Evolutionary conservation across 1,140 invertebrate genomes (phyloP).

Genomic region (Pseudomyrmex gracilis): DNA sequence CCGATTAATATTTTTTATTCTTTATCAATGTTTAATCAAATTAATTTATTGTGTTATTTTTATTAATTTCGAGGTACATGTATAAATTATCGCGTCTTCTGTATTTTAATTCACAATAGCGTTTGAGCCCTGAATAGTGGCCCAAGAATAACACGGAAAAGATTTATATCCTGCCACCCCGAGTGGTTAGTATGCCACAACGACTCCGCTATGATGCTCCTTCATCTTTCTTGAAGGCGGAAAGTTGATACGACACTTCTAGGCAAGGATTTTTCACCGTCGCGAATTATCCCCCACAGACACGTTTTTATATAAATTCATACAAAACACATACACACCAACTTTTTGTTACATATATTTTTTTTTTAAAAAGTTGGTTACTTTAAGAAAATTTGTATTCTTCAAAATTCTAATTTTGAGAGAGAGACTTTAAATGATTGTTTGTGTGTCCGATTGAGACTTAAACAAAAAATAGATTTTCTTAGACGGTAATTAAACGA

Average conservation of each 20-base stretch:
- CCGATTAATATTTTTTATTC: neutral
- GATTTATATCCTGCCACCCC: conserved; percentile 19
- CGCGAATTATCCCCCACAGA: conserved; percentile 16
- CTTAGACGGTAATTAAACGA: no score
- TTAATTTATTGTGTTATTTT: neutral
- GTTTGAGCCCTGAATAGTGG: neutral
- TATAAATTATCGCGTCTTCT: neutral
- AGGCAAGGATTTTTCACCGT: conserved; percentile 15
- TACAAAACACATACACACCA: neutral
- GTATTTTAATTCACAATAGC: neutral
- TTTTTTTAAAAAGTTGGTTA: neutral
- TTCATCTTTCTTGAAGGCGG: conserved; percentile 39
- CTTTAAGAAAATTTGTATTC: no score
- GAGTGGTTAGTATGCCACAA: conserved; percentile 38
- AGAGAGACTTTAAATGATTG: no score
- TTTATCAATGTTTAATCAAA: neutral
- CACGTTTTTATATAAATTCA: conserved; percentile 13
- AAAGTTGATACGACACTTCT: conserved; percentile 33
- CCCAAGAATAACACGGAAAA: conserved; percentile 3
- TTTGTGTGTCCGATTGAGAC: neutral
- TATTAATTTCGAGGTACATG: neutral
- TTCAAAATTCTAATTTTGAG: no score
- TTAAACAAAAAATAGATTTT: neutral
- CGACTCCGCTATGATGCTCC: conserved; percentile 24
- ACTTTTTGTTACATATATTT: neutral